Base-by-base conservation (phyloP, 2,888 invertebrate genomes). In the Agonopterix arenella region DNA sequence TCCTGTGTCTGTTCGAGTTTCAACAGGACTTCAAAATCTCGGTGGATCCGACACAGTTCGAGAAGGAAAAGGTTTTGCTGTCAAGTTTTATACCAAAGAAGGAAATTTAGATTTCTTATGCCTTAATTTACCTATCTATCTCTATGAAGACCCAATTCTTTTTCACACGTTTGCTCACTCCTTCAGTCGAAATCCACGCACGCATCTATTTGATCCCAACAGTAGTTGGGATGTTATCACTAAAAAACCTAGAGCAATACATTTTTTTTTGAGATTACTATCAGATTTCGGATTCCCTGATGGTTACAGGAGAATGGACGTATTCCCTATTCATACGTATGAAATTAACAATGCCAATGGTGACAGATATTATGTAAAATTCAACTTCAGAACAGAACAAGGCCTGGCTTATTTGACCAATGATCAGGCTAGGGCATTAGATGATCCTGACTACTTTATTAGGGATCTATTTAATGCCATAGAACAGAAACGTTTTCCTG, bases 171-270 rank as follows among this genome's bases (percentile, higher is more conserved):
- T 98, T 69, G 93, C 96, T 59, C 97, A 97, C 73, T 94, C 96
- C 0, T 95, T 97, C 68, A 98, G 96, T 80, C 91, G 97, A 62
- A 98, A 98, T 77, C 98, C 98, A 0, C 93, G 90, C 45, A 95
- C 96, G 0, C 93, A 94, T 65, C 81, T 96, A 13, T 94, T 94
- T 78, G 97, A 98, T 79, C 79, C 92, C 0, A 94, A 96, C 61
- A 93, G 94, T 93, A 93, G 94, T 66, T 97, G 97, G 96, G 98
- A 98, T 74, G 97, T 97, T 64, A 89, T 96, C 49, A 92, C 93
- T 0, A 85, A 96, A 41, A 90, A 95, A 44, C 95, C 97, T 0
- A 96, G 97, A 76, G 90, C 93, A 0, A 90, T 93, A 3, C 96
- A 97, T 72, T 94, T 95, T 2, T n/a, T 92, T 10, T 85, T 94